Base-by-base conservation (phyloP, 2,888 invertebrate species). In the Xanthia togata region DNA sequence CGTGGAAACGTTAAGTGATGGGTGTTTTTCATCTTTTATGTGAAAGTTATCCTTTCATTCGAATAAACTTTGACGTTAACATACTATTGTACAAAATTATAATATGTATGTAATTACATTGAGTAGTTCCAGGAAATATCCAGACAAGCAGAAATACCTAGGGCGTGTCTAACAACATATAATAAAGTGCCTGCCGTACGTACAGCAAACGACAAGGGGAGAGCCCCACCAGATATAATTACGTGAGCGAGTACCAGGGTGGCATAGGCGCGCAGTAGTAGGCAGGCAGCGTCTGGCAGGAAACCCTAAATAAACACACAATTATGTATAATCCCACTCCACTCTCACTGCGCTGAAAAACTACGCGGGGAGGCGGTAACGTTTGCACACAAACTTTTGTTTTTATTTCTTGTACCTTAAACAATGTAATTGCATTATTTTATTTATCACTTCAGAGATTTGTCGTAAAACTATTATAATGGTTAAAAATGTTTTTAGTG, bases 291-390 rank as follows among this genome's bases (percentile, higher is more conserved):
- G 89, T 89, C 90, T 88, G 88, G 88, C 90, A 92, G 93, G 93
- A 93, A 93, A 91, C 92, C 93, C 93, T 94, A 94, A 93, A 94
- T 93, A 94, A 95, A 95, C 93, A 93, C 90, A 91, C 91, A 91
- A 93, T 92, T 92, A 92, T 91, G 91, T 92, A 91, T 92, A 91
- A 92, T 89, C 89, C 90, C 89, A 89, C 92, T 91, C 89, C 88
- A 91, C 92, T 92, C 92, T 91, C 91, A 85, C 90, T 89, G 87
- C 85, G 76, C 87, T 91, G 89, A 92, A 93, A 93, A 93, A 92
- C 92, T 91, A 91, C 89, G 89, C 88, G 77, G 88, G 88, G 86
- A 88, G 87, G 76, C 78, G 76, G 91, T 92, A 93, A 83, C 74
- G 92, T 88, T 82, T 80, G 89, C 91, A 91, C 73, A 89, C 78